A percentile compares a stretch with the other conserved stretches of the same genome.
phyloP scores from a whole-genome alignment of 2,113 vertebrate species.

The Peromyscus maniculatus region DNA sequence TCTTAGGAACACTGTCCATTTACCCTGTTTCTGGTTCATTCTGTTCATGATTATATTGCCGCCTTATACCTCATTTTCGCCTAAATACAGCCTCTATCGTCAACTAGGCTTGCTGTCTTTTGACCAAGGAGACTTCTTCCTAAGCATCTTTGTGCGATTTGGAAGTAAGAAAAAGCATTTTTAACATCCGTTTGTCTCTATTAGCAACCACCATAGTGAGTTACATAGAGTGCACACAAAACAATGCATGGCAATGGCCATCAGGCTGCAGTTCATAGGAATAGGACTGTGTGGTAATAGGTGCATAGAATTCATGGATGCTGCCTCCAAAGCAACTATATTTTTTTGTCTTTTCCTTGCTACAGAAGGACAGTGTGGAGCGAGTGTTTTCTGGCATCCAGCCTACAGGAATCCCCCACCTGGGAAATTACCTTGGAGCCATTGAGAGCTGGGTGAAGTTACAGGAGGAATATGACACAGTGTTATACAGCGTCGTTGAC shows the following conservation, averaged over 20 bases:
- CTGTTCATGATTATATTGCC: not conserved
- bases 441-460: conserved; percentile 95
- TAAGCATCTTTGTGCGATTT: not conserved
- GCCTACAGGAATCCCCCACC: conserved; percentile 95
- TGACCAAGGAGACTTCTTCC: not conserved
- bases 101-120: not conserved
- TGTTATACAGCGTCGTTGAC: conserved; percentile 97
- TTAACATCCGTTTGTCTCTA: not conserved
- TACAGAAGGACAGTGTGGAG: conserved; percentile 76
- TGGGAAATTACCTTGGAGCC: conserved; percentile 98
- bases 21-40: not conserved
- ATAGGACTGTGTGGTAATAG: not conserved
- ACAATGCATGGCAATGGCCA: not conserved
- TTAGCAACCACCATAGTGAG: not conserved
- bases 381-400: conserved; percentile 97
- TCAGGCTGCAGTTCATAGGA: not conserved
- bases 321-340: conserved; percentile 12
- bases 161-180: not conserved
- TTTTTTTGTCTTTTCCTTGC: conserved; percentile 66
- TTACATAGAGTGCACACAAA: not conserved
- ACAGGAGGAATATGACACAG: conserved; percentile 89
- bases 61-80: not conserved
- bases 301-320: not conserved
- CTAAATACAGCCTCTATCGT: not conserved
- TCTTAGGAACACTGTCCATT: not conserved